phyloP scores from a whole-genome alignment of 1,140 invertebrate species.

The Drosophila novamexicana region DNA sequence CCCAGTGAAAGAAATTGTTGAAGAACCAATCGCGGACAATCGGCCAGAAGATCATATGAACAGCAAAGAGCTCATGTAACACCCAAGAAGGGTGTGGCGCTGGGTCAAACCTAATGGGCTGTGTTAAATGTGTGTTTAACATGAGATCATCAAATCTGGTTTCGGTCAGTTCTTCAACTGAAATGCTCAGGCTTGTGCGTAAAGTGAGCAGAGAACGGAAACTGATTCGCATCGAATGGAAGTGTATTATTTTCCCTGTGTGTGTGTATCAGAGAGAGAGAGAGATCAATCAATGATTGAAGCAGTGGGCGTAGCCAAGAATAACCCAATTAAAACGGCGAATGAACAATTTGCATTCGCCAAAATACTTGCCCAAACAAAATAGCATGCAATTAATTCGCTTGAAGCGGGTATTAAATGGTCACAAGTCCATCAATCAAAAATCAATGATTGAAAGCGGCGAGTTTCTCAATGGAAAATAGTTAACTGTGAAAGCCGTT shows the following conservation, averaged over 20 bases:
- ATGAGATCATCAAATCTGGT: slow-evolving; percentile 40
- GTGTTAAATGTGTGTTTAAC: slow-evolving; percentile 7
- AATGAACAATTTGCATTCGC: too few relatives aligned
- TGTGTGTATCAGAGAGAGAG: neutral
- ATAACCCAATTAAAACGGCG: neutral
- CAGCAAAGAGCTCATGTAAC: slow-evolving; percentile 1
- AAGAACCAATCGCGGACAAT: neutral
- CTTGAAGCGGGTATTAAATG: neutral
- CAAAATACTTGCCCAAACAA: neutral
- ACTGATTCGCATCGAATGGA: slow-evolving; percentile 16
- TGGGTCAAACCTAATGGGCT: slow-evolving; percentile 11
- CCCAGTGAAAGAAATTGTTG: neutral
- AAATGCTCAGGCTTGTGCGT: neutral
- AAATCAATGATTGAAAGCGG: neutral
- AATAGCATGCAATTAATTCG: neutral
- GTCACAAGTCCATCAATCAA: neutral
- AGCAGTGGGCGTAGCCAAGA: neutral
- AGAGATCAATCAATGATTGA: slow-evolving; percentile 1
- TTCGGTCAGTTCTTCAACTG: slow-evolving; percentile 4
- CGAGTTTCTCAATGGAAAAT: too few relatives aligned
- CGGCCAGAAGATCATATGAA: neutral
- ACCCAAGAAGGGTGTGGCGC: slow-evolving; percentile 25
- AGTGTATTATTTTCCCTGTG: neutral
- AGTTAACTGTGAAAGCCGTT: too few relatives aligned
- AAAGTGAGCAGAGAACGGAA: slow-evolving; percentile 6